Percentiles rank a stretch among this genome's conserved stretches.
Evolutionary conservation across 2,797 vertebrate species (phyloP).

Genomic region (Micromesistius poutassou): DNA sequence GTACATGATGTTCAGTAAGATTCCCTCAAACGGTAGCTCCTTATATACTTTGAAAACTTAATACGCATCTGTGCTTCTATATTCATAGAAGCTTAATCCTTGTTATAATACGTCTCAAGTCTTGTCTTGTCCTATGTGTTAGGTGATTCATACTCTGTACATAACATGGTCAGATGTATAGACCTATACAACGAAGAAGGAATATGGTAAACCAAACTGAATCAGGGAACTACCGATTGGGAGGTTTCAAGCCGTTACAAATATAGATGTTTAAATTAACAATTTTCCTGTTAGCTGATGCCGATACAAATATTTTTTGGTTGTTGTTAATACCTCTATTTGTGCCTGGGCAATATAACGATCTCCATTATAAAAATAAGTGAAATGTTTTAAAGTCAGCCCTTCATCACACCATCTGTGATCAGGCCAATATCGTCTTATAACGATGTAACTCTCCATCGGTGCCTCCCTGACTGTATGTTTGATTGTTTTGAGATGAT

Average conservation of each 20-base stretch:
- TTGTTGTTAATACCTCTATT: no score
- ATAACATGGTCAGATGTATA: not conserved
- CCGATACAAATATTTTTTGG: no score
- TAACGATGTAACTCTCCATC: no score
- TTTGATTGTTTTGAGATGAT: not conserved
- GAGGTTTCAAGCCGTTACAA: no score
- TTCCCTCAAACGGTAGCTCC: not conserved
- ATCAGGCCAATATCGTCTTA: no score
- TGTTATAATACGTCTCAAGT: not conserved
- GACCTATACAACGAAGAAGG: not conserved
- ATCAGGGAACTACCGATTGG: not conserved
- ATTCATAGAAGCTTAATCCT: not conserved
- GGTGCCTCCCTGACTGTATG: no score
- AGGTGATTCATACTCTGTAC: not conserved
- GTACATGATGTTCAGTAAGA: not conserved
- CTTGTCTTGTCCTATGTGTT: not conserved
- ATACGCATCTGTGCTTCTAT: not conserved
- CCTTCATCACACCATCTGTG: no score
- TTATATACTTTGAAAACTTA: not conserved
- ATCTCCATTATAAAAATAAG: no score
- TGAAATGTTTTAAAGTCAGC: no score
- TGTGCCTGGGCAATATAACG: no score
- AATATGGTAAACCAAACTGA: not conserved
- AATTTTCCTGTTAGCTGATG: no score
- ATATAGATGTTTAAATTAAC: no score